phyloP scores from a whole-genome alignment of 2,113 vertebrate species.

The Myotis davidii region DNA sequence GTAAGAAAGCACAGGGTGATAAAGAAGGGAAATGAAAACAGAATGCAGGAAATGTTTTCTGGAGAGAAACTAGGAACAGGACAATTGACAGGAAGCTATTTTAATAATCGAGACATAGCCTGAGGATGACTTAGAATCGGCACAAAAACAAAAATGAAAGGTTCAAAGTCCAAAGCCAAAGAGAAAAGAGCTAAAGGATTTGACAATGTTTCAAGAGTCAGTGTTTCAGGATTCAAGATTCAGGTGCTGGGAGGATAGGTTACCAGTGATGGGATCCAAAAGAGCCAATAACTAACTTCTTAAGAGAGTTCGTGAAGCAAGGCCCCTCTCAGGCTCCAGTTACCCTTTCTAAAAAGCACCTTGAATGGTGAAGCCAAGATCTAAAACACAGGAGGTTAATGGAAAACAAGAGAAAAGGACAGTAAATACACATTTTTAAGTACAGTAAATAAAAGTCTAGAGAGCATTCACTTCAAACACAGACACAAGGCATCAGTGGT shows the following conservation, averaged over 20 bases:
- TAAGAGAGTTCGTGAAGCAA: not conserved
- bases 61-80: not conserved
- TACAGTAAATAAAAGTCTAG: not conserved
- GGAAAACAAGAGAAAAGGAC: slow-evolving; percentile 12
- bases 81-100: not conserved
- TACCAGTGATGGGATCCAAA: not conserved
- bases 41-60: not conserved
- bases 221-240: not conserved
- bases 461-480: not conserved
- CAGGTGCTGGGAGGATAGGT: not conserved
- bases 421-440: not conserved
- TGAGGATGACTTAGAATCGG: slow-evolving; percentile 20
- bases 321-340: not conserved
- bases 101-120: not conserved
- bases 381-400: not conserved
- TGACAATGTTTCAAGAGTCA: not conserved
- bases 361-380: not conserved
- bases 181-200: not conserved
- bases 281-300: not conserved
- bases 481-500: not conserved
- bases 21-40: slow-evolving; percentile 2
- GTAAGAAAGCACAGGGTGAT: not conserved
- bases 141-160: not conserved
- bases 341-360: slow-evolving; percentile 16
- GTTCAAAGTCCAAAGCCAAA: not conserved